Evolutionary conservation across 2,888 invertebrate species (phyloP).

Genomic region (Rhaphigaster nebulosa): DNA sequence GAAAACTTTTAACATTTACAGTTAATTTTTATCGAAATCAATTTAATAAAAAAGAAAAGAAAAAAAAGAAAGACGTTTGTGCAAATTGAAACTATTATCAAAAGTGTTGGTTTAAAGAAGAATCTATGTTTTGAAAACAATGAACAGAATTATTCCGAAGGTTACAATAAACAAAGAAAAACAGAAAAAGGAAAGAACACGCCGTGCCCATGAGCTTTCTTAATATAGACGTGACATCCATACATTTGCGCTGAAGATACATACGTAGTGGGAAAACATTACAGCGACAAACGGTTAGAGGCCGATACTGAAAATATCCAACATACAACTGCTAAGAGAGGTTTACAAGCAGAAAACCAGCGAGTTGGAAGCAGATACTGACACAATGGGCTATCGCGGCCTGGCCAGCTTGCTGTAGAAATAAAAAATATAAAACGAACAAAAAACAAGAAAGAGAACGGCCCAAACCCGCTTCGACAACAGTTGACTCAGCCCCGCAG

Average conservation of each 20-base stretch:
- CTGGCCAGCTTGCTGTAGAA: background rate
- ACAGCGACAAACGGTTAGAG: background rate
- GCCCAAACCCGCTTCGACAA: slow-evolving; percentile 27
- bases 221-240: slow-evolving; percentile 33
- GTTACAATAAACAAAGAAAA: background rate
- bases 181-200: slow-evolving; percentile 5
- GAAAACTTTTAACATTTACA: too few relatives aligned
- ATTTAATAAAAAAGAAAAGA: too few relatives aligned
- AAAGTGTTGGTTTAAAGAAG: background rate
- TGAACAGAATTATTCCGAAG: background rate
- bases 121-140: background rate
- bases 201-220: slow-evolving; percentile 32
- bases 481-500: slow-evolving; percentile 15
- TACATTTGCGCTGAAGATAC: background rate
- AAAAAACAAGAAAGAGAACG: slow-evolving; percentile 24
- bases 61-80: background rate
- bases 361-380: background rate
- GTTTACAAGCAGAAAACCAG: background rate
- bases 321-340: background rate
- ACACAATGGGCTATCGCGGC: slow-evolving; percentile 10
- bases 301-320: background rate
- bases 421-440: background rate
- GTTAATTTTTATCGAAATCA: background rate
- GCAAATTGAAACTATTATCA: background rate
- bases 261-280: background rate